Evolutionary conservation across 2,113 vertebrate genomes (phyloP), one percentile per base, ranked within the genome.

Genomic region (Phylloscopus trochiloides): DNA sequence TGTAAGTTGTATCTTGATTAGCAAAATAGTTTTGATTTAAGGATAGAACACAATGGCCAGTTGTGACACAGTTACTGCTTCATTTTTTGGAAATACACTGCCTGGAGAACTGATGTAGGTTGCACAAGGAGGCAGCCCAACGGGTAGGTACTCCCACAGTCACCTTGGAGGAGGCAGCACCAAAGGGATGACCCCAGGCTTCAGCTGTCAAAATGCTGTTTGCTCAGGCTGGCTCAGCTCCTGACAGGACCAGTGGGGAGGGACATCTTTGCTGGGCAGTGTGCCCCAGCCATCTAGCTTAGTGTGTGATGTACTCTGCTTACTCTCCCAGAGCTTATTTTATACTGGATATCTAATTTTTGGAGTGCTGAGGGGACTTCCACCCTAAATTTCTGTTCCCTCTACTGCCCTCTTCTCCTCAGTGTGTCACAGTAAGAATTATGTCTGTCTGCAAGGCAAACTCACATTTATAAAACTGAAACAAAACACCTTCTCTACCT

Each of bases 341-440:
- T 73, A 80, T 50, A 42, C 9, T 68, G 54, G 17, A 29, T 88
- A 66, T 79, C 61, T 90, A 90, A 38, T 25, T 26, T 34, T 68
- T 92, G 78, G 95, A 83, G 24, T 68, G 10, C 19, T 86, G 43
- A 82, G 25, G 66, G 70, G 45, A 82, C 29, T 94, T 88, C 19
- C 19, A 82, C 19, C 36, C 45, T 72, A 76, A 75, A 84, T 65
- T 88, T 83, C 21, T 34, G 34, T 34, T 34, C 34, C 34, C 34
- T 34, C 34, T 34, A 34, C 45, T 76, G 14, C 16, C 32, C 51
- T 57, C 17, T 91, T 34, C 28, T 85, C 36, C 12, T 29, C 31
- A 40, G 5, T 5, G 4, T 45, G 26, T 42, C 31, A 34, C 11
- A 79, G 11, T 15, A 61, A 47, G 28, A 83, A 90, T 68, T 75